These are phyloP conservation scores for Cerceris rybyensis DNA, from an alignment of 2,888 invertebrate genomes.

Conservation along the genomic window DNA sequence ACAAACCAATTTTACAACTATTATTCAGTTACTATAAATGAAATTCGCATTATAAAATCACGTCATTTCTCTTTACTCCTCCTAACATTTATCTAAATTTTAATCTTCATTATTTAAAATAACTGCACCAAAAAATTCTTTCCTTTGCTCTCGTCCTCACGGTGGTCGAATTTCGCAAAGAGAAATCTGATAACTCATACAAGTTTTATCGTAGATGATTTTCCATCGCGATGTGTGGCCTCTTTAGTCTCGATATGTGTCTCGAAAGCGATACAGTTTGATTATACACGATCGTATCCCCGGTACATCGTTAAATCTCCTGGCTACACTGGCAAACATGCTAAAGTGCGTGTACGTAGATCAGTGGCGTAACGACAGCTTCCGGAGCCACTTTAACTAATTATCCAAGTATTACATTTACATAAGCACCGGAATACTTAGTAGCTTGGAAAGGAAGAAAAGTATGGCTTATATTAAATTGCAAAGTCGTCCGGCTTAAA, in stretches of 20 bases:
- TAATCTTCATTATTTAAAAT: too few relatives aligned
- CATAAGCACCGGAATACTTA: neutral
- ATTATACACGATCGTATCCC: constrained; percentile 40
- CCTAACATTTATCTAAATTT: too few relatives aligned
- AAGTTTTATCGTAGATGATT: neutral
- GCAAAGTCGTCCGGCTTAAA: too few relatives aligned
- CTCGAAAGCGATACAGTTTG: constrained; percentile 40
- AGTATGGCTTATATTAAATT: neutral
- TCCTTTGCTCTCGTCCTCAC: too few relatives aligned
- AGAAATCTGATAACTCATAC: too few relatives aligned
- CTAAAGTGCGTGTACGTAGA: constrained; percentile 32
- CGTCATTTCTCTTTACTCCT: too few relatives aligned
- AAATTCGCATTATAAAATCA: neutral
- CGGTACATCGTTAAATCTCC: constrained; percentile 27
- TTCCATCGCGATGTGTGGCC: constrained; percentile 36
- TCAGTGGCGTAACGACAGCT: constrained; percentile 47
- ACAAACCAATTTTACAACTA: too few relatives aligned
- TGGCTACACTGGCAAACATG: constrained; percentile 23
- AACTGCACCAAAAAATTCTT: too few relatives aligned
- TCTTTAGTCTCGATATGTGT: constrained; percentile 40
- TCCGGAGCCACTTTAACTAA: constrained; percentile 28
- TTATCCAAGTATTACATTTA: neutral
- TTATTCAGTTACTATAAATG: neutral
- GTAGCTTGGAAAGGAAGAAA: neutral
- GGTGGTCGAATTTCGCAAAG: too few relatives aligned